Conservation (phyloP, 2,888 invertebrate species). For the Fragum whitleyi region DNA sequence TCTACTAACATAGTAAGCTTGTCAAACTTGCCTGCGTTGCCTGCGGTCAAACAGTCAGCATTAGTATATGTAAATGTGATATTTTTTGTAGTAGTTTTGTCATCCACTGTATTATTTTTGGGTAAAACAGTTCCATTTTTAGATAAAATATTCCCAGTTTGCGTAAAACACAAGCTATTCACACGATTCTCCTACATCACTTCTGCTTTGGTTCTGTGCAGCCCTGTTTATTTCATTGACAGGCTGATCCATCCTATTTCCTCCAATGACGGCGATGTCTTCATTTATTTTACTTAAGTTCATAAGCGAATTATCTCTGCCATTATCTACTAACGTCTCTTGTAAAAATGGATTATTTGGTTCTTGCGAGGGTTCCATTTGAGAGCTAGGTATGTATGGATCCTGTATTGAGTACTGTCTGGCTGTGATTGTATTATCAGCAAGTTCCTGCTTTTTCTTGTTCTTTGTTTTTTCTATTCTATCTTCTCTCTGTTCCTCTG, state of each 20-base stretch:
- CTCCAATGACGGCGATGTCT: background rate
- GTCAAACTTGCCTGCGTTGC: background rate
- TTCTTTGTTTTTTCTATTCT: background rate
- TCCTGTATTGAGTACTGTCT: background rate
- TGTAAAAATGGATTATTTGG: background rate
- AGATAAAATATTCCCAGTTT: background rate
- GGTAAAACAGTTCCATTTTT: too few species aligned
- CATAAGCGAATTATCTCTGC: background rate
- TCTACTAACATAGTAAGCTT: background rate
- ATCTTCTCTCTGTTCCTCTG: background rate
- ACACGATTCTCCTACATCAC: background rate
- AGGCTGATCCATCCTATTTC: background rate
- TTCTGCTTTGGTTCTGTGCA: too few species aligned
- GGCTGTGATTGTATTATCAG: background rate
- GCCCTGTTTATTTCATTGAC: background rate
- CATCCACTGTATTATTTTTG: background rate
- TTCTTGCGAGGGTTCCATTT: background rate
- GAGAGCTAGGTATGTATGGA: background rate
- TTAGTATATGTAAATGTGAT: constrained; percentile 13
- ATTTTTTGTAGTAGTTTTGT: background rate
- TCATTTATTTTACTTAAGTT: background rate
- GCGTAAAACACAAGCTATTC: background rate
- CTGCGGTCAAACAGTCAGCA: background rate
- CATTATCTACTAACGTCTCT: background rate
- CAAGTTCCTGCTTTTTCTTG: background rate